Percentiles rank a stretch among this genome's conserved stretches.
Evolutionary conservation across 2,888 invertebrate genomes (phyloP).

Genomic region (Tanytarsus gracilentus): DNA sequence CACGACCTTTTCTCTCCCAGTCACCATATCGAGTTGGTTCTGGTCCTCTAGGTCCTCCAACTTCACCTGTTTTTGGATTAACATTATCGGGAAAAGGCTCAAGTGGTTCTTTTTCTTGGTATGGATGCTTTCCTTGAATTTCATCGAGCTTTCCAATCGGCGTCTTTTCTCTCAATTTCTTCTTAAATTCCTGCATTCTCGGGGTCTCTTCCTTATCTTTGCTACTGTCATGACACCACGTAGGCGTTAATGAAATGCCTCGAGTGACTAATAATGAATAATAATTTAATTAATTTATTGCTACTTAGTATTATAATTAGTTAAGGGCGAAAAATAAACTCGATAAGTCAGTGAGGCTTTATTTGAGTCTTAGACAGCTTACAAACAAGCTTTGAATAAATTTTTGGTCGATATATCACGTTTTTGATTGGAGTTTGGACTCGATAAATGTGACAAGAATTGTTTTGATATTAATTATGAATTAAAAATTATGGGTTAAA

Average conservation of each 20-base stretch:
- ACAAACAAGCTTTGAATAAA: too few relatives aligned
- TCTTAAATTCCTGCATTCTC: constrained; percentile 59
- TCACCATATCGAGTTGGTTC: constrained; percentile 99
- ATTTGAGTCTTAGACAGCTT: too few relatives aligned
- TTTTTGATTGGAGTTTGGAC: too few relatives aligned
- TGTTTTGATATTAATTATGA: too few relatives aligned
- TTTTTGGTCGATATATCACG: too few relatives aligned
- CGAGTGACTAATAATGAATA: too few relatives aligned
- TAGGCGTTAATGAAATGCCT: background rate
- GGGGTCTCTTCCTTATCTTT: constrained; percentile 38
- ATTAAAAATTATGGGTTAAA: too few relatives aligned
- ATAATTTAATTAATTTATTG: too few relatives aligned
- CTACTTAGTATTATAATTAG: too few relatives aligned
- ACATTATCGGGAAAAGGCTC: constrained; percentile 75
- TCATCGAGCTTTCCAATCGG: constrained; percentile 68
- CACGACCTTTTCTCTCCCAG: constrained; percentile 97
- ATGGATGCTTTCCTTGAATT: constrained; percentile 58
- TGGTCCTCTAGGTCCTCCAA: constrained; percentile 90
- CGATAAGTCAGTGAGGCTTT: too few relatives aligned
- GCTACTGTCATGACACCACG: constrained; percentile 5
- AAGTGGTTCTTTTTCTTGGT: constrained; percentile 73
- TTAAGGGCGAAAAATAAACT: too few relatives aligned
- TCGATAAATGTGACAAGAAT: too few relatives aligned
- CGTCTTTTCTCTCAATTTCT: constrained; percentile 62
- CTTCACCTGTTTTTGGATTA: constrained; percentile 90